Percentiles rank a stretch among this genome's conserved stretches.
These are phyloP conservation scores for Hermaeophaga mercurialis DNA, from an alignment of 2,888 invertebrate species.

Conservation along the genomic window DNA sequence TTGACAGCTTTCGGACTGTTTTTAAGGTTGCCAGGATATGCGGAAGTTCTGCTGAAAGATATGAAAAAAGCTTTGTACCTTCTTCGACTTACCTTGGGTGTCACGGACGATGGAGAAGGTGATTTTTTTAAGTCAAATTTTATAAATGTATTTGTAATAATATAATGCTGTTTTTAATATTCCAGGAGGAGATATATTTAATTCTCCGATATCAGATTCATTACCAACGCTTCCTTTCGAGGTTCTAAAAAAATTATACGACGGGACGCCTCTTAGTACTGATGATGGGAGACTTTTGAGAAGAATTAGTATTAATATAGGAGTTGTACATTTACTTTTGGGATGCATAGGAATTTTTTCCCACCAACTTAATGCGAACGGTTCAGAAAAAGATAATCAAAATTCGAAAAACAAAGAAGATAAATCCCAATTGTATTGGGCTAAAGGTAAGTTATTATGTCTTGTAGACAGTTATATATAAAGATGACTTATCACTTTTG, in stretches of 20 bases:
- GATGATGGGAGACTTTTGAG: slow-evolving; percentile 79
- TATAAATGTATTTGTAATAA: neutral
- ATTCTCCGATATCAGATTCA: slow-evolving; percentile 69
- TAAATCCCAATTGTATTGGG: slow-evolving; percentile 85
- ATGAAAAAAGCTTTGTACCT: slow-evolving; percentile 85
- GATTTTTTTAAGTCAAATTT: slow-evolving; percentile 45
- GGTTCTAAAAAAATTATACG: slow-evolving; percentile 77
- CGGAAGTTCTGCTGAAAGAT: slow-evolving; percentile 84
- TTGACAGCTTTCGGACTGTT: slow-evolving; percentile 89
- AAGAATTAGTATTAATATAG: slow-evolving; percentile 79
- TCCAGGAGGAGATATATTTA: slow-evolving; percentile 69
- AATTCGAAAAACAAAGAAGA: slow-evolving; percentile 51
- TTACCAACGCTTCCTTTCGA: slow-evolving; percentile 79
- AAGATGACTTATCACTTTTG: too few relatives aligned
- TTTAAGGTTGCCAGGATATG: slow-evolving; percentile 87
- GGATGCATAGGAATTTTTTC: slow-evolving; percentile 90
- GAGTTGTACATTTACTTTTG: slow-evolving; percentile 83
- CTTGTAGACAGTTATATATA: too few relatives aligned
- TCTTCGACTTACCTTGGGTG: slow-evolving; percentile 84
- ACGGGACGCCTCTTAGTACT: slow-evolving; percentile 74
- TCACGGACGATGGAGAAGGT: slow-evolving; percentile 90
- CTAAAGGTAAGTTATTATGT: slow-evolving; percentile 87
- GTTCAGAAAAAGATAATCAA: slow-evolving; percentile 48
- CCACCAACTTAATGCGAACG: slow-evolving; percentile 67
- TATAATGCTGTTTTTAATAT: slow-evolving; percentile 16